A percentile compares a stretch with the other conserved stretches of the same genome.
These are phyloP conservation scores for Distichodus sexfasciatus DNA, from an alignment of 2,797 vertebrate genomes.

Conservation along the genomic window DNA sequence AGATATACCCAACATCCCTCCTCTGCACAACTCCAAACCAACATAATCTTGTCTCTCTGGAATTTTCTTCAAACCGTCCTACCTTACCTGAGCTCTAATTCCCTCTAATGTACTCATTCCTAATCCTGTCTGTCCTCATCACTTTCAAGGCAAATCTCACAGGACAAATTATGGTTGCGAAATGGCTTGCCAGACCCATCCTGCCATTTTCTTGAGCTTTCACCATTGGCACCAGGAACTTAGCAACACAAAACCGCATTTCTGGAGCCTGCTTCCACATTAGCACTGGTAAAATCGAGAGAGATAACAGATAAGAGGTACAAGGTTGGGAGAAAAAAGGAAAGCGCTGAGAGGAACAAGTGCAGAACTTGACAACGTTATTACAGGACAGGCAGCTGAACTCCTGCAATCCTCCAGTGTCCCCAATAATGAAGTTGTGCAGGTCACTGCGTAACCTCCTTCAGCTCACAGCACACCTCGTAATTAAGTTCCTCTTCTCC, in stretches of 20 bases:
- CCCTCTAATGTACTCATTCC: too few species aligned
- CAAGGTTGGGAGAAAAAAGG: background rate
- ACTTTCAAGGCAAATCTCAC: too few species aligned
- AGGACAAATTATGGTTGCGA: slow-evolving; percentile 75
- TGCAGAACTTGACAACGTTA: slow-evolving; percentile 29
- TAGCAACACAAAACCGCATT: slow-evolving; percentile 58
- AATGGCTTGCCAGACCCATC: slow-evolving; percentile 54
- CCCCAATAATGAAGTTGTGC: slow-evolving; percentile 46
- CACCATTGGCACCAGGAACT: slow-evolving; percentile 45
- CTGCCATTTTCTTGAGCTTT: slow-evolving; percentile 55
- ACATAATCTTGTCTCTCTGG: too few species aligned
- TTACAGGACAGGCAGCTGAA: slow-evolving; percentile 46
- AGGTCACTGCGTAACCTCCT: slow-evolving; percentile 34
- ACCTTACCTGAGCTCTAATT: too few species aligned
- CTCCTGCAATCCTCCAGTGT: slow-evolving; percentile 22
- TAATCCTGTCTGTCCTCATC: too few species aligned
- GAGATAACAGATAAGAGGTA: background rate
- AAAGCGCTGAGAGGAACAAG: slow-evolving; percentile 19
- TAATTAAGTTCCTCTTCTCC: slow-evolving; percentile 46
- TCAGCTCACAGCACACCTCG: slow-evolving; percentile 4
- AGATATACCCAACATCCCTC: too few species aligned
- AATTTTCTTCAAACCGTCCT: too few species aligned
- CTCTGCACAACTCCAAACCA: too few species aligned
- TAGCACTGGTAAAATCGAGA: slow-evolving; percentile 23
- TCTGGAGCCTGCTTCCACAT: slow-evolving; percentile 30